phyloP scores from a whole-genome alignment of 1,140 invertebrate genomes.

The Rhyzopertha dominica region DNA sequence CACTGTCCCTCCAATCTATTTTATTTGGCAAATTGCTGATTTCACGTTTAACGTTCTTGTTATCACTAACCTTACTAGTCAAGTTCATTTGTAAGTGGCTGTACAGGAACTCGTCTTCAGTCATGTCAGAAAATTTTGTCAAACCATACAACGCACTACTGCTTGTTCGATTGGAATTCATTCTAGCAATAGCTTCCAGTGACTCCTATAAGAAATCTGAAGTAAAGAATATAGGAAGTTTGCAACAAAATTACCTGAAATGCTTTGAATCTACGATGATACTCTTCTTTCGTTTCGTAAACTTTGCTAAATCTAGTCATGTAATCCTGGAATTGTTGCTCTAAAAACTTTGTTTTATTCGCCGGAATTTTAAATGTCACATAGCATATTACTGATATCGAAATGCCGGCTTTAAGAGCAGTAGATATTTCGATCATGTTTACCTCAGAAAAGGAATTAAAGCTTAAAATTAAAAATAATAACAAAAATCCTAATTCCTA shows the following conservation, averaged over 20 bases:
- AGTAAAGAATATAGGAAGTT: too few species aligned
- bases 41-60: not conserved
- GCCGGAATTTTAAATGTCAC: not conserved
- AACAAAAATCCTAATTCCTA: not conserved
- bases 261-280: not conserved
- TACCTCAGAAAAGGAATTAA: not conserved
- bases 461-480: not conserved
- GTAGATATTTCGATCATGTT: not conserved
- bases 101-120: constrained; percentile 61
- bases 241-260: not conserved
- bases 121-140: too few species aligned
- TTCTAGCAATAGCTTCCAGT: too few species aligned
- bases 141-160: too few species aligned
- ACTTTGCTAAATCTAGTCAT: not conserved
- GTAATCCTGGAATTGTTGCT: not conserved
- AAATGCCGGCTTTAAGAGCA: not conserved
- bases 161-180: too few species aligned
- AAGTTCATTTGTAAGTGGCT: constrained; percentile 45
- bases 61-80: constrained; percentile 2
- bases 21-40: constrained; percentile 3
- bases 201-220: too few species aligned
- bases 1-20: constrained; percentile 28
- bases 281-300: not conserved
- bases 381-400: not conserved
- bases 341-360: not conserved